Evolutionary conservation across 2,888 invertebrate species (phyloP).

Genomic region (Patella ulyssiponensis): DNA sequence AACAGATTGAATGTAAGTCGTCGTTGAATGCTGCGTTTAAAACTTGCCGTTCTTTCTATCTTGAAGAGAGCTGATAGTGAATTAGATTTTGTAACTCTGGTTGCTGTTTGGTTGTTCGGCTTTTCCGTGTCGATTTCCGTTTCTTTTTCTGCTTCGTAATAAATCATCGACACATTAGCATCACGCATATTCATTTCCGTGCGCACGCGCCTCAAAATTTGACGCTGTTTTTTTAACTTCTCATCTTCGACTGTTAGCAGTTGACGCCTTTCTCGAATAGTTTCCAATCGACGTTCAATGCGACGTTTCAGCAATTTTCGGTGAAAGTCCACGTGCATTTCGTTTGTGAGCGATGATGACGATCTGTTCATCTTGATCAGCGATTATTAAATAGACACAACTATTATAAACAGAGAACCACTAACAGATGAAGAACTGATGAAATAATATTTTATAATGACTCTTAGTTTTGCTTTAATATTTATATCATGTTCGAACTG

Average conservation of each 20-base stretch:
- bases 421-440: too few species aligned
- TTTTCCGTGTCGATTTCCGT: neutral
- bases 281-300: neutral
- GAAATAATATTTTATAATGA: too few species aligned
- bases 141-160: neutral
- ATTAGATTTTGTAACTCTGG: neutral
- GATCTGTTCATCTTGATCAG: too few species aligned
- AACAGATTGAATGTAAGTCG: neutral
- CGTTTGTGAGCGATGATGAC: neutral
- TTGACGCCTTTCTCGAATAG: neutral
- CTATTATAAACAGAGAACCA: too few species aligned
- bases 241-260: neutral
- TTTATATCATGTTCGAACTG: too few species aligned
- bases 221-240: neutral
- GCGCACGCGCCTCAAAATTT: neutral
- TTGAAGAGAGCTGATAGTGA: neutral
- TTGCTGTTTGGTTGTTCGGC: neutral
- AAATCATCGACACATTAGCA: neutral
- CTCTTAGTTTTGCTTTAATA: too few species aligned
- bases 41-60: neutral
- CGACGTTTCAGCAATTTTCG: neutral
- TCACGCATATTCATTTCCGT: neutral
- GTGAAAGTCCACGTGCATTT: neutral
- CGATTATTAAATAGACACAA: too few species aligned
- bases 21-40: neutral